A percentile compares a stretch with the other conserved stretches of the same genome.
phyloP scores from a whole-genome alignment of 2,797 vertebrate species.

The Buphagus erythrorhynchus region DNA sequence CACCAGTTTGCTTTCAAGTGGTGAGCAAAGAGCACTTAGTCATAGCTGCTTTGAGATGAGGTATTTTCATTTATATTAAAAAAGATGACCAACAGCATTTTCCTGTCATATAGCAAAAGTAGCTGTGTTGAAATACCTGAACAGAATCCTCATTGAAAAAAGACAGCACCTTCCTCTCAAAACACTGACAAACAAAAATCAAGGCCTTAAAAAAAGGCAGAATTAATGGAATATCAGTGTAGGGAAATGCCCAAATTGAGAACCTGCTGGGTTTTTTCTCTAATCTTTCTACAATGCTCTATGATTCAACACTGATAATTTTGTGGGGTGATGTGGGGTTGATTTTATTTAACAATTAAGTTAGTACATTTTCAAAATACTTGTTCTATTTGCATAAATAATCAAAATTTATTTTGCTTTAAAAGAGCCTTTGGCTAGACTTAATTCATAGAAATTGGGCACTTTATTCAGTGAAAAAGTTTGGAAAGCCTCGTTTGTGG shows the following conservation, averaged over 20 bases:
- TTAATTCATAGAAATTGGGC: not conserved
- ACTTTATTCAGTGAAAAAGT: not conserved
- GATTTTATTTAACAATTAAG: not conserved
- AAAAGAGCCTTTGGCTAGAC: not conserved
- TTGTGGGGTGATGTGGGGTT: not conserved
- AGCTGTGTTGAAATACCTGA: not conserved
- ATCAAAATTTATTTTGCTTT: not conserved
- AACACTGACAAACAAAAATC: not conserved
- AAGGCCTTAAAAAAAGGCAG: not conserved
- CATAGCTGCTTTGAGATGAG: not conserved
- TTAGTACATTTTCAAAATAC: not conserved
- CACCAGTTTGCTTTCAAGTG: not conserved
- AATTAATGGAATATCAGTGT: not conserved
- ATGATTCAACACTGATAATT: not conserved
- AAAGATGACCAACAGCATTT: not conserved
- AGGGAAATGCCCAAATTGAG: not conserved
- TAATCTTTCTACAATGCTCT: not conserved
- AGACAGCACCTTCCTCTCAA: not conserved
- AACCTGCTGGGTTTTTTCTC: fast-evolving
- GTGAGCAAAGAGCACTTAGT: not conserved
- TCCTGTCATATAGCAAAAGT: not conserved
- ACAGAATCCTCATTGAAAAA: not conserved
- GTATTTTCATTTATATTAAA: not conserved
- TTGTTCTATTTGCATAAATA: not conserved
- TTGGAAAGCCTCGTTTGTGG: not conserved